These are phyloP conservation scores for Dolichopus griseipennis DNA, from an alignment of 2,888 invertebrate genomes.

Conservation along the genomic window DNA sequence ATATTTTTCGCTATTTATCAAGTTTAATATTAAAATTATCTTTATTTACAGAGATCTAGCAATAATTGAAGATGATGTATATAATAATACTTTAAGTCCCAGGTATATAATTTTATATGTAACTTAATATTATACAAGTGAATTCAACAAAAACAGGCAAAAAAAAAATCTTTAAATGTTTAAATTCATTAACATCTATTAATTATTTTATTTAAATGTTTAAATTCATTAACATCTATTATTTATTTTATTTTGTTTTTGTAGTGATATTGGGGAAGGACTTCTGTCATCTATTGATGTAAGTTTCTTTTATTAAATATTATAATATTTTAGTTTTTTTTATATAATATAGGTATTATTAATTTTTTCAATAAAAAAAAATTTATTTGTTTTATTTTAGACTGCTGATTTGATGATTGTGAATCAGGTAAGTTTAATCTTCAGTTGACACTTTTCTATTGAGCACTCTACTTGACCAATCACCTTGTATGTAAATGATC, in stretches of 20 bases:
- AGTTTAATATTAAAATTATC: too few species aligned
- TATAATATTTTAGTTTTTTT: not conserved
- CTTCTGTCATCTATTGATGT: not conserved
- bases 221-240: too few species aligned
- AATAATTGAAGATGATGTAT: not conserved
- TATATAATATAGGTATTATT: not conserved
- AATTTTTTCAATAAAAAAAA: too few species aligned
- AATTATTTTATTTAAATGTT: too few species aligned
- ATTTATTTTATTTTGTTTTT: not conserved
- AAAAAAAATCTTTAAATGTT: too few species aligned
- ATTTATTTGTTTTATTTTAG: not conserved
- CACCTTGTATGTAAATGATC: constrained; percentile 38
- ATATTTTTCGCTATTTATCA: too few species aligned
- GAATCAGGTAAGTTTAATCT: not conserved
- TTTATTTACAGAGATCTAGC: not conserved
- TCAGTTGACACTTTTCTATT: not conserved
- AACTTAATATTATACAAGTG: too few species aligned
- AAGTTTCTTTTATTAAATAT: not conserved
- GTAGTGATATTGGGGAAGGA: not conserved
- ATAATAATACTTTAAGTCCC: not conserved
- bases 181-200: too few species aligned
- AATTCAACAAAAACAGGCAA: too few species aligned
- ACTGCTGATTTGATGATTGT: not conserved
- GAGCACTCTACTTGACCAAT: constrained; percentile 36
- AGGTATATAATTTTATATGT: not conserved